phyloP scores from a whole-genome alignment of 2,888 invertebrate genomes.

The Pyralis farinalis region DNA sequence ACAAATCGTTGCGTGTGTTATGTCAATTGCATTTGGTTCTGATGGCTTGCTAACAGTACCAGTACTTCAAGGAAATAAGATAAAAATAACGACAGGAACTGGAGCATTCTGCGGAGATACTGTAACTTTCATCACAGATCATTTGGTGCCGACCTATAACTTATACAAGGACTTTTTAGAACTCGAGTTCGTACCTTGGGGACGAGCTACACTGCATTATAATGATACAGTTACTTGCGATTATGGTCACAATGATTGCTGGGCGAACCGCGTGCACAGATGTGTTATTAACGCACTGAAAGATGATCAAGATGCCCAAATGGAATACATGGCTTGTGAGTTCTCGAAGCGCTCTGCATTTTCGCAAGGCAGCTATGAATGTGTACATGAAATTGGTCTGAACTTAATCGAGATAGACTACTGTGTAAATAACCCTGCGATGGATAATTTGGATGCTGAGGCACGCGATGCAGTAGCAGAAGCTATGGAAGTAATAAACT shows the following conservation, averaged over 20 bases:
- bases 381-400: slow-evolving; percentile 48
- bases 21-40: background rate
- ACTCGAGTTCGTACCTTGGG: slow-evolving; percentile 68
- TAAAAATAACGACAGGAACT: slow-evolving; percentile 54
- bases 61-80: slow-evolving; percentile 44
- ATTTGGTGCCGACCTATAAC: slow-evolving; percentile 42
- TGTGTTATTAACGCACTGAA: slow-evolving; percentile 50
- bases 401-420: slow-evolving; percentile 44
- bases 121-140: slow-evolving; percentile 40
- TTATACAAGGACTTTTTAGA: slow-evolving; percentile 51
- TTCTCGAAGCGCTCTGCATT: slow-evolving; percentile 42
- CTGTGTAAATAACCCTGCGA: slow-evolving; percentile 39
- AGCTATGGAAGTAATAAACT: slow-evolving; percentile 40
- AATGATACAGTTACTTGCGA: slow-evolving; percentile 47
- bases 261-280: slow-evolving; percentile 64
- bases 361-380: slow-evolving; percentile 39
- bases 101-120: slow-evolving; percentile 60
- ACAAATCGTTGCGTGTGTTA: background rate
- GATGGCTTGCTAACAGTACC: too few species aligned
- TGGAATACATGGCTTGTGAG: slow-evolving; percentile 65
- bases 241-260: slow-evolving; percentile 53
- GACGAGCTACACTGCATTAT: slow-evolving; percentile 40
- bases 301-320: slow-evolving; percentile 45
- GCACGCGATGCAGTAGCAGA: background rate
- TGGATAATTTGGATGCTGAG: background rate